A percentile compares a stretch with the other conserved stretches of the same genome.
These are phyloP conservation scores for Gerris lacustris DNA, from an alignment of 2,888 invertebrate species.

Conservation along the genomic window DNA sequence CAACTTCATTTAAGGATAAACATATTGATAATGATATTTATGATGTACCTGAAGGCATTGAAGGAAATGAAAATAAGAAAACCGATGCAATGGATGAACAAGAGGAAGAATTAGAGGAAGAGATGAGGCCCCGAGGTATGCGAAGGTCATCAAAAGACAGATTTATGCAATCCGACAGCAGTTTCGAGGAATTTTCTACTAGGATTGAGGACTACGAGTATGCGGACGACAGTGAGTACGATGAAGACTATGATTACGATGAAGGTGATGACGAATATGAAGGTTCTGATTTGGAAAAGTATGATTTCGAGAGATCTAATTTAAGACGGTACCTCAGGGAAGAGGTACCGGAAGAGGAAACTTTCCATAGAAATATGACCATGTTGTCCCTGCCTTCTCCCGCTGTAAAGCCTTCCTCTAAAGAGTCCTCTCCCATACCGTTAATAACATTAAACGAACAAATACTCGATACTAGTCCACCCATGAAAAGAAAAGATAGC, in stretches of 20 bases:
- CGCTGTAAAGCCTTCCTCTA: neutral
- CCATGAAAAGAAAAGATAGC: neutral
- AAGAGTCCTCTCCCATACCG: neutral
- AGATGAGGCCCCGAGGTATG: slow-evolving; percentile 34
- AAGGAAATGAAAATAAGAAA: neutral
- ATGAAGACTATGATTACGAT: slow-evolving; percentile 33
- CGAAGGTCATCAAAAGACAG: slow-evolving; percentile 24
- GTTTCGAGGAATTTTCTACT: slow-evolving; percentile 7
- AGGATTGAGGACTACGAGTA: slow-evolving; percentile 28
- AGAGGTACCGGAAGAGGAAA: slow-evolving; percentile 44
- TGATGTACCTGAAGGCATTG: neutral
- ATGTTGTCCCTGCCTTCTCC: neutral
- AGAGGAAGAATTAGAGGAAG: slow-evolving; percentile 34
- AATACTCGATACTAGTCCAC: neutral
- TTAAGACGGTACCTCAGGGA: neutral
- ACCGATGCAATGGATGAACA: slow-evolving; percentile 14
- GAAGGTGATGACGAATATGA: slow-evolving; percentile 35
- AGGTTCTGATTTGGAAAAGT: slow-evolving; percentile 28
- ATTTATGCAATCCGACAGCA: slow-evolving; percentile 7
- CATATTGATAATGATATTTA: neutral
- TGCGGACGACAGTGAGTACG: slow-evolving; percentile 32
- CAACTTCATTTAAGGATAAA: neutral
- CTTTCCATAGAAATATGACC: slow-evolving; percentile 49
- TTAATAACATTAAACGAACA: neutral
- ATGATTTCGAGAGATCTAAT: slow-evolving; percentile 9